Evolutionary conservation across 2,797 vertebrate genomes (phyloP), one percentile per base, ranked within the genome.

Genomic region (Notoglanidium macrostoma): DNA sequence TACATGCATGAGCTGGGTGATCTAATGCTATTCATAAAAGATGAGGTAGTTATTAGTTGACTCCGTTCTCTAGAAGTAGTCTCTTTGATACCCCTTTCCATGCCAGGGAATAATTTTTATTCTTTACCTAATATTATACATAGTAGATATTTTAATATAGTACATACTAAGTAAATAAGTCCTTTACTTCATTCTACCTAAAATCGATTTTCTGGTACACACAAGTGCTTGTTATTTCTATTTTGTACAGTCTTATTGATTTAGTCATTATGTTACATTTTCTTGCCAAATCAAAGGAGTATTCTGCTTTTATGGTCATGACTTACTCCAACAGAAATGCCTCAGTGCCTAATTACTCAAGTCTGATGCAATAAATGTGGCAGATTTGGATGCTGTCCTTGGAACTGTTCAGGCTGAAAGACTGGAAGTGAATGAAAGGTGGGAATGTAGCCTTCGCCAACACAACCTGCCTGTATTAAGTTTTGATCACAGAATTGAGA

Each of bases 351-450:
- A 65, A 83, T 81, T 88, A 86, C 65, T 61, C 51, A 61, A 32
- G 14, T 67, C 51, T 85, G 85, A 88, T 46, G 61, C 80, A 87
- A 65, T 87, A 76, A 84, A 32, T 2, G 23, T 84, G 79, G 51
- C 21, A 72, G 90, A 74, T 59, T 72, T 87, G 51, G 82, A 82
- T 83, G 51, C 61, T 83, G 89, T 87, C 87, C 87, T 87, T 90
- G 88, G 76, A 84, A 82, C 76, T 87, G 74, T 88, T 61, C n/a
- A 46, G 55, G 46, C 32, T 84, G 77, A 86, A 89, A 88, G 85
- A 85, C 77, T 68, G 4, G 63, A 32, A 2, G 78, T 84, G 81
- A 89, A 88, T 76, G 67, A 83, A 74, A 86, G 83, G 55, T 84
- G 57, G 35, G 57, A 81, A 88, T 63, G 86, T 44, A 21, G 87